Evolutionary conservation across 92 coral and sea anemone species (phyloP), one percentile per base, ranked within the genome.

Genomic region (Phenganax stokvisi): DNA sequence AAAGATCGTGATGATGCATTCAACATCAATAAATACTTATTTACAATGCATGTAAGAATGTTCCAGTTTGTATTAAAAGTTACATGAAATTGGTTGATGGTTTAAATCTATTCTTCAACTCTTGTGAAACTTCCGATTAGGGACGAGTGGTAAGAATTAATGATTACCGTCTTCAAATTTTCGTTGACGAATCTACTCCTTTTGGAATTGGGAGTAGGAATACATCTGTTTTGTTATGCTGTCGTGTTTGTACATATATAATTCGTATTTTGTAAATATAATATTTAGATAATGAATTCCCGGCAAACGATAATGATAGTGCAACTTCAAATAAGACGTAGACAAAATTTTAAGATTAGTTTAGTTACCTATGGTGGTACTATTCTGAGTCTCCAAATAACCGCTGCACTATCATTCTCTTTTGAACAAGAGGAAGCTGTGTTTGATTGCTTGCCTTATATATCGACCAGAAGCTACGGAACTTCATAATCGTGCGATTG

Each of bases 181-280:
- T 37, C 47, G 47, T 5, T 37, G 47, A 37, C 47, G 70, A 44
- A 2, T 6, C 3, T 64, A 59, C 7, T 0, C 1, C 8, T 68
- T 15, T 68, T 53, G 8, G 12, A 68, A 20, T 11, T 68, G 73
- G 8, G 12, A 68, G 1, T 11, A 6, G 31, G 13, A 37, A 6
- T 10, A 30, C 47, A 51, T 30, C 73, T 37, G 11, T 30, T 30
- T 6, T 28, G 12, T 68, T 29, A 37, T 68, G 73, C 54, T 28
- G 54, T 27, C 47, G 70, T 64, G 70, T 77, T 78, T 79, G 83
- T 79, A 79, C 11, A 79, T 79, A 13, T 4, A 79, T 79, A 79
- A 52, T 68, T 6, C 73, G 74, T 79, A 79, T 79, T 79, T 79
- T 79, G 83, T 79, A 79, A 79, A 79, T 79, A 79, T 79, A 47